Conservation (phyloP, 2,888 invertebrate species). For the Dryocosmus kuriphilus region DNA sequence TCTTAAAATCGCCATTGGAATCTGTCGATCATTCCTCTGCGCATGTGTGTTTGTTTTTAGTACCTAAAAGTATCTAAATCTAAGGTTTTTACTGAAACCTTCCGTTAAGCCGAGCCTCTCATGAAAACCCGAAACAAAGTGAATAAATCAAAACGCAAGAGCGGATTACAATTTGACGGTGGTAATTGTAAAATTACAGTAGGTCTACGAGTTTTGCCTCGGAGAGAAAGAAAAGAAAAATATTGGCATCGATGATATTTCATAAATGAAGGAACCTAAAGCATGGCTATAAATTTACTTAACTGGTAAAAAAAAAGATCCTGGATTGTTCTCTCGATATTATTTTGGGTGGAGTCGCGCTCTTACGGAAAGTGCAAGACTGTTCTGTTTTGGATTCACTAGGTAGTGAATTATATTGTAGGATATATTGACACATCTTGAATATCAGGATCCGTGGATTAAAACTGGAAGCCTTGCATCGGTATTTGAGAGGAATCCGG, state of each 20-base stretch:
- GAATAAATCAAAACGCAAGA: neutral
- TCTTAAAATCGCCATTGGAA: slow-evolving; percentile 22
- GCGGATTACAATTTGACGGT: neutral
- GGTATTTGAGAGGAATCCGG: slow-evolving; percentile 79
- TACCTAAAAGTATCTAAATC: slow-evolving; percentile 65
- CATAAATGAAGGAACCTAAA: slow-evolving; percentile 37
- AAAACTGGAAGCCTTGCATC: slow-evolving; percentile 90
- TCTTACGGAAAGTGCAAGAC: neutral
- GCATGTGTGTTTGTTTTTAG: slow-evolving; percentile 52
- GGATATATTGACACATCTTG: slow-evolving; percentile 35
- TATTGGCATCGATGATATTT: neutral
- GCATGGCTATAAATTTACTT: slow-evolving; percentile 55
- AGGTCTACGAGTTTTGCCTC: neutral
- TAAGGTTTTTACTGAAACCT: slow-evolving; percentile 61
- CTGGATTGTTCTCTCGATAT: slow-evolving; percentile 19
- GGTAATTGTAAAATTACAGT: neutral
- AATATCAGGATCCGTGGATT: slow-evolving; percentile 70
- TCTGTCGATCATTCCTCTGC: slow-evolving; percentile 42
- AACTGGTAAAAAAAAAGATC: slow-evolving; percentile 58
- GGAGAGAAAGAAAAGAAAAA: neutral
- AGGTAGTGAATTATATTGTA: slow-evolving; percentile 31
- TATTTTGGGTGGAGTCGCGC: slow-evolving; percentile 12
- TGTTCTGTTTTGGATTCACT: slow-evolving; percentile 21
- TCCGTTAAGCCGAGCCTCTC: slow-evolving; percentile 55
- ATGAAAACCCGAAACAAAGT: neutral